A percentile compares a stretch with the other conserved stretches of the same genome.
Conservation (phyloP, 2,888 invertebrate species). For the Lepidocyrtoides sp. region DNA sequence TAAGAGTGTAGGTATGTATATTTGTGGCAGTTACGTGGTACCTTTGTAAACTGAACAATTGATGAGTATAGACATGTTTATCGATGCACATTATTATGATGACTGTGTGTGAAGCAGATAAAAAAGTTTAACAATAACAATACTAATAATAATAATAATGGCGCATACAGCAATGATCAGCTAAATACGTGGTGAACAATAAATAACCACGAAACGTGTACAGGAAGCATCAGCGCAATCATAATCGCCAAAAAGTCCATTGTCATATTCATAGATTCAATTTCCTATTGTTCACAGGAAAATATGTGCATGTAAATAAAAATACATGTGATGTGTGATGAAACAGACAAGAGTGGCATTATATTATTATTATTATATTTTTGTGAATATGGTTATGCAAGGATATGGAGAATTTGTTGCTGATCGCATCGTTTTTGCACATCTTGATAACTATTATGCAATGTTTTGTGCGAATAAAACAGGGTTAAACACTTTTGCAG, state of each 20-base stretch:
- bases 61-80: constrained; percentile 12
- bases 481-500: not conserved
- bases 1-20: not conserved
- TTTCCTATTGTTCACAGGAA: constrained; percentile 59
- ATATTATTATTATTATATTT: not conserved
- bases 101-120: not conserved
- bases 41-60: constrained; percentile 2
- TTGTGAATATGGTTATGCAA: not conserved
- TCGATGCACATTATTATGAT: not conserved
- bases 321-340: not conserved
- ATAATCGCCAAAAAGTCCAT: constrained; percentile 51
- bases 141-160: not conserved
- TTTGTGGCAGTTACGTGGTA: not conserved
- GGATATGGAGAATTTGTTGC: not conserved
- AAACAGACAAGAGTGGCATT: not conserved
- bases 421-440: constrained; percentile 33
- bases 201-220: constrained; percentile 38
- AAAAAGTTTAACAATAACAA: not conserved
- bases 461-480: constrained; percentile 30
- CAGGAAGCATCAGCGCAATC: constrained; percentile 40
- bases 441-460: constrained; percentile 37
- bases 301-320: too few relatives aligned
- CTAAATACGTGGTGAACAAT: not conserved
- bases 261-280: constrained; percentile 27
- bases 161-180: not conserved